Percentiles rank a stretch among this genome's conserved stretches.
Conservation (phyloP, 1,140 invertebrate species). For the Paramacrobiotus metropolitanus region DNA sequence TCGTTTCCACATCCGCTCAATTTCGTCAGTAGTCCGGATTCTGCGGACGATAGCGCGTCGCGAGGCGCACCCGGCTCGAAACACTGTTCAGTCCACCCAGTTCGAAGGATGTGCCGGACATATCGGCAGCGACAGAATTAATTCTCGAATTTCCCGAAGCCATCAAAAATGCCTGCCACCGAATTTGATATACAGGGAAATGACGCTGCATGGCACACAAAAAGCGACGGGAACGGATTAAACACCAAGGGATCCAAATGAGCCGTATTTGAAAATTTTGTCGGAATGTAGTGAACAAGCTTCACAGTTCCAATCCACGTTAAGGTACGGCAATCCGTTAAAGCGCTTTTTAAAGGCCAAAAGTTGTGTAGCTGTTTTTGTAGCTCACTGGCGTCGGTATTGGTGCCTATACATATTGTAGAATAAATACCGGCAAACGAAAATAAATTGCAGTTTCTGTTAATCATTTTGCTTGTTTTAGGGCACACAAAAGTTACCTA, state of each 20-base stretch:
- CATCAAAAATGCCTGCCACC: background rate
- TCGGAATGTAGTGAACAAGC: background rate
- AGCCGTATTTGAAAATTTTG: background rate
- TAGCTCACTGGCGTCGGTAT: no score
- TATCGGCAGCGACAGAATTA: background rate
- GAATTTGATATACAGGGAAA: background rate
- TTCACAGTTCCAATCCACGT: background rate
- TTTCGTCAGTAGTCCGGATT: background rate
- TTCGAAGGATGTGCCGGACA: background rate
- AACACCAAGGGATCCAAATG: background rate
- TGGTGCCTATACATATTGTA: no score
- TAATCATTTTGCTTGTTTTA: no score
- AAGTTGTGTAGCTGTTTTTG: no score
- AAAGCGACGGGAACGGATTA: background rate
- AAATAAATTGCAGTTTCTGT: no score
- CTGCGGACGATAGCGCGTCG: background rate
- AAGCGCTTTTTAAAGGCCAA: no score
- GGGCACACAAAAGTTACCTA: background rate
- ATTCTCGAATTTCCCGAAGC: background rate
- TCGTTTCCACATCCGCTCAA: background rate
- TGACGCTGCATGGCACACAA: background rate
- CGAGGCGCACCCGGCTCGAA: background rate
- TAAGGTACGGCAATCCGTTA: no score
- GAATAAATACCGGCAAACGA: no score
- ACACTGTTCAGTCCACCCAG: background rate